Conservation (phyloP, 2,797 vertebrate species). For the Protonibea diacanthus region DNA sequence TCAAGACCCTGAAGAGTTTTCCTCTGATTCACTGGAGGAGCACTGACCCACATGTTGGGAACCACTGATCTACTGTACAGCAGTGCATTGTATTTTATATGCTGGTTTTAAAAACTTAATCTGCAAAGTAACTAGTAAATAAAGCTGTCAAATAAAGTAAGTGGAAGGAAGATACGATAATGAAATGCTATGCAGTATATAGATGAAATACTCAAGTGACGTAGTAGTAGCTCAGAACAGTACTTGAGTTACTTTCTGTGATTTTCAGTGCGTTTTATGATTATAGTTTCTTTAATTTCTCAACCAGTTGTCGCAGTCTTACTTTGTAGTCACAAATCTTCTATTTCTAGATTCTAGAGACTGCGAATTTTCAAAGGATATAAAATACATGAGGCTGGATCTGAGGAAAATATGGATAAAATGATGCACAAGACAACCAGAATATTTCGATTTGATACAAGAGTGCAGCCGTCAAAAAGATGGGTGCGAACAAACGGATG, state of each 20-base stretch:
- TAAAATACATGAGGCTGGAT: neutral
- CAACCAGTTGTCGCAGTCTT: neutral
- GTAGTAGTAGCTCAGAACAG: neutral
- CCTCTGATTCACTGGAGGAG: neutral
- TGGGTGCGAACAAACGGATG: conserved; percentile 3
- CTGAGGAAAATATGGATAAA: neutral
- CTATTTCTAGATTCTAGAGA: conserved; percentile 12
- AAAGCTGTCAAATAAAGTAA: neutral
- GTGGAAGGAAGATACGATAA: neutral
- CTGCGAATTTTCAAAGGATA: conserved; percentile 14
- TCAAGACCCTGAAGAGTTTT: neutral
- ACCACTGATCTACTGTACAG: neutral
- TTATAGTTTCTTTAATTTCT: neutral
- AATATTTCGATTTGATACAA: conserved; percentile 20
- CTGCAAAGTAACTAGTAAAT: neutral
- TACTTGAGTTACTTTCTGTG: neutral
- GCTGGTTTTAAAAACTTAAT: neutral
- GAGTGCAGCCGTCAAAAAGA: neutral
- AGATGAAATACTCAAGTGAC: neutral
- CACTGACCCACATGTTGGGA: neutral
- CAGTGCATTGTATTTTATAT: neutral
- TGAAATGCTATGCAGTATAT: neutral
- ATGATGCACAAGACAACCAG: neutral
- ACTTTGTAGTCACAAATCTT: neutral
- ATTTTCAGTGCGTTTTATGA: neutral